Evolutionary conservation across 2,113 vertebrate species (phyloP).

Genomic region (Mus pahari): DNA sequence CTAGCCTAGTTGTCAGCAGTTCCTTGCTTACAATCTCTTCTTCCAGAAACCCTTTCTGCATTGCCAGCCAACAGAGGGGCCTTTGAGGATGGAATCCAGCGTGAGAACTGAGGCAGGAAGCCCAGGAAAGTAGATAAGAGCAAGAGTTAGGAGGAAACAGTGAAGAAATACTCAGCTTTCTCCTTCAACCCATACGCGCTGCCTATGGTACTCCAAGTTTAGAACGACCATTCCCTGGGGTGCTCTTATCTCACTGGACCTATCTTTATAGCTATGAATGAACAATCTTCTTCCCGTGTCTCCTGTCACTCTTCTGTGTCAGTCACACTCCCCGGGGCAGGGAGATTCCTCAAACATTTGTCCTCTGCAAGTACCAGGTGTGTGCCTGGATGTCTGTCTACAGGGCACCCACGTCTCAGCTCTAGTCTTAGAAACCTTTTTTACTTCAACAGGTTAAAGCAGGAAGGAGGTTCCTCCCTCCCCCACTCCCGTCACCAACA

Average conservation of each 20-base stretch:
- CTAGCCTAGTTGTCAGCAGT: neutral
- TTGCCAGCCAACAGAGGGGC: neutral
- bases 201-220: neutral
- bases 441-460: constrained; percentile 44
- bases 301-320: neutral
- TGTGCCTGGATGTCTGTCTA: constrained; percentile 28
- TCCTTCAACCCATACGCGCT: neutral
- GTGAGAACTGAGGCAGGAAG: neutral
- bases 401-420: neutral
- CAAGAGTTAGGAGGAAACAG: neutral
- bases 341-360: constrained; percentile 40
- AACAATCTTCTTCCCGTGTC: neutral
- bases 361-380: neutral
- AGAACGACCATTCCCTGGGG: neutral
- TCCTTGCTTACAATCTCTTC: constrained; percentile 7
- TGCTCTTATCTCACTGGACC: neutral
- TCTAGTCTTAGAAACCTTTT: constrained; percentile 9
- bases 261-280: neutral
- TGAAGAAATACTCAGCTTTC: neutral
- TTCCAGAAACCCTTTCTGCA: neutral
- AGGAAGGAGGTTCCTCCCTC: neutral
- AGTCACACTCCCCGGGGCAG: neutral
- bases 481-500: too few species aligned
- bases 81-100: neutral
- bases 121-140: neutral